Evolutionary conservation across 1,140 invertebrate species (phyloP), one percentile per base, ranked within the genome.

Genomic region (Ephestia elutella): DNA sequence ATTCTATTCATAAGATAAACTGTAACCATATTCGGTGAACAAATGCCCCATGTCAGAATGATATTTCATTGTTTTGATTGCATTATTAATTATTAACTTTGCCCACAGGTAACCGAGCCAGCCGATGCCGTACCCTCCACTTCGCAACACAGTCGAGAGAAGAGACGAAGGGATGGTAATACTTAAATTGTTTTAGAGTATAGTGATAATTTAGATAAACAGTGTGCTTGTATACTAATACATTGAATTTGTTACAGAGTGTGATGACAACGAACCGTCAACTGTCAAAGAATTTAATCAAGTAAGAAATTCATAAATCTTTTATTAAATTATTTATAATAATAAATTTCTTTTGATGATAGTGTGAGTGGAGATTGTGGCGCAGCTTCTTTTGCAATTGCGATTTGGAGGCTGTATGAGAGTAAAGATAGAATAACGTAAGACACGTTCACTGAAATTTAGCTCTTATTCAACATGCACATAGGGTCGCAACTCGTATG

Each of bases 221-320:
- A 25, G 21, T 25, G 21, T 25, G 21, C 7, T 7, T 25, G 2
- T 3, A 25, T 25, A 25, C 38, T 49, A n/a, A 0, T 21, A 13
- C 57, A 18, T 32, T 32, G 13, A 62, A 53, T 59, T 55, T 56
- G 13, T 70, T 67, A 13, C 59, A 64, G 65, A 15, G 19, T 17
- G 18, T 32, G 63, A 63, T 18, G 60, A 58, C n/a, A 10, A 13
- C 19, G 68, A 75, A 48, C 58, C 59, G 0, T 55, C 48, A 15
- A 63, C 68, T n/a, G 70, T 71, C 0, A 67, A 66, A 18, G 75
- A 78, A 17, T 74, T 74, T 30, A 78, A 76, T 54, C 73, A 76
- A 54, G 73, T 76, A 2, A 61, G 69, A 65, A 13, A 21, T 32
- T 51, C 49, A 17, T 20, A 35, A 57, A 25, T 49, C 49, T 53